phyloP scores from a whole-genome alignment of 2,888 invertebrate species.

The Maniola hyperantus region DNA sequence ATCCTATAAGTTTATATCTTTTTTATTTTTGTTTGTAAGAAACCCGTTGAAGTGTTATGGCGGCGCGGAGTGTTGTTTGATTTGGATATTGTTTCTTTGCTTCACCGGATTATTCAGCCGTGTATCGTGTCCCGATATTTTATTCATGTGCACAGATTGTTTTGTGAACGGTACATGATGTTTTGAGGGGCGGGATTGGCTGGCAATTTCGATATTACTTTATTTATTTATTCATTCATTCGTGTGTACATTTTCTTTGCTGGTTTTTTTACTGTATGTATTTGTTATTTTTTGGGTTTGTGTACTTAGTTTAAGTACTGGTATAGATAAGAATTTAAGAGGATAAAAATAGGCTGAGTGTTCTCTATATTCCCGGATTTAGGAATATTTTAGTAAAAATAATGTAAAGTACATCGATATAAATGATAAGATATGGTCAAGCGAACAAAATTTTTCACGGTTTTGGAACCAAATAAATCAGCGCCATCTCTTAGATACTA shows the following conservation, averaged over 20 bases:
- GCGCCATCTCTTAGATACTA: too few relatives aligned
- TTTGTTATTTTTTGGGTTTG: background rate
- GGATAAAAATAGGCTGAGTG: too few relatives aligned
- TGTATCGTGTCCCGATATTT: constrained; percentile 36
- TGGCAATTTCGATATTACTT: constrained; percentile 38
- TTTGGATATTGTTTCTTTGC: constrained; percentile 38
- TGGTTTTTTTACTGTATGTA: background rate
- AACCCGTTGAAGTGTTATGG: constrained; percentile 2
- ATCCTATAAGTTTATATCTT: background rate
- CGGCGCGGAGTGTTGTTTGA: constrained; percentile 26
- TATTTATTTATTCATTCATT: constrained; percentile 37
- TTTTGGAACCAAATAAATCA: too few relatives aligned
- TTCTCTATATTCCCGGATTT: too few relatives aligned
- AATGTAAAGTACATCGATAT: too few relatives aligned
- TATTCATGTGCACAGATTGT: constrained; percentile 40
- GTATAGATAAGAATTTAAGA: background rate
- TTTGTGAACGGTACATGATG: constrained; percentile 39
- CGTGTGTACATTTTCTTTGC: background rate
- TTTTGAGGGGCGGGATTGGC: constrained; percentile 36
- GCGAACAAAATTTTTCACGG: too few relatives aligned
- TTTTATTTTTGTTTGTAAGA: constrained; percentile 4
- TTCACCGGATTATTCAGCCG: constrained; percentile 33
- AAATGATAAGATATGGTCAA: too few relatives aligned
- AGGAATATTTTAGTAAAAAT: too few relatives aligned
- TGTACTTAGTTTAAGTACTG: background rate